Percentiles rank a stretch among this genome's conserved stretches.
phyloP scores from a whole-genome alignment of 2,797 vertebrate genomes.

The Sebastes taczanowskii region DNA sequence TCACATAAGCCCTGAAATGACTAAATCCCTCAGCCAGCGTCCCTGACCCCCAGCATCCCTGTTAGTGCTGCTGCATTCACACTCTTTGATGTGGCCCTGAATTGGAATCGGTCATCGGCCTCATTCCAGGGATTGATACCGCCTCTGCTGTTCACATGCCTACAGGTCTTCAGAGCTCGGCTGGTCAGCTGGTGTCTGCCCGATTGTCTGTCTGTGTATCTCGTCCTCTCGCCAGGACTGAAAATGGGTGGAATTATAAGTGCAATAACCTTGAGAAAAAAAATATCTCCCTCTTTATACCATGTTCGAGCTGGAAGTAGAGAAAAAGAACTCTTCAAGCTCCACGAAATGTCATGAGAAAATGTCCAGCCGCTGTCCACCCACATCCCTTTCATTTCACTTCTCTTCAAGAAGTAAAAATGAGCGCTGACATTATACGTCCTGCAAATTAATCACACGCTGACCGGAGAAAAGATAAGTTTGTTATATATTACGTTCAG shows the following conservation, averaged over 20 bases:
- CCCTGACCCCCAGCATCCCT: slow-evolving; percentile 81
- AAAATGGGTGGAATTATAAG: slow-evolving; percentile 50
- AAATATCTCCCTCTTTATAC: slow-evolving; percentile 15
- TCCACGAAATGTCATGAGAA: slow-evolving; percentile 30
- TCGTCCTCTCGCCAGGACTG: slow-evolving; percentile 39
- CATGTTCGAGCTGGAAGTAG: slow-evolving; percentile 24
- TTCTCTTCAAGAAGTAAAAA: slow-evolving; percentile 12
- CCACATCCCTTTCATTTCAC: slow-evolving; percentile 38
- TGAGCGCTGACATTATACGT: slow-evolving; percentile 7
- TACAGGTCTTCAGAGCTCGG: slow-evolving; percentile 67
- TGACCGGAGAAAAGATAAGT: not conserved
- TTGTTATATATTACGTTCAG: slow-evolving; percentile 1
- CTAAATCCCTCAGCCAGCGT: slow-evolving; percentile 82
- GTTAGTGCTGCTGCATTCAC: slow-evolving; percentile 80
- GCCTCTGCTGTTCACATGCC: slow-evolving; percentile 72
- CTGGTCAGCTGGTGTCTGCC: slow-evolving; percentile 53
- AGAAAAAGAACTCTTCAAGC: slow-evolving; percentile 7
- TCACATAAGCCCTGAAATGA: slow-evolving; percentile 81
- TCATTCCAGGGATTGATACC: slow-evolving; percentile 78
- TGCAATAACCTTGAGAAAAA: slow-evolving; percentile 62
- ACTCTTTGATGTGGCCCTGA: slow-evolving; percentile 83
- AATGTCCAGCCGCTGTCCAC: slow-evolving; percentile 43
- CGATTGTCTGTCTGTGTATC: slow-evolving; percentile 45
- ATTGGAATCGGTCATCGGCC: slow-evolving; percentile 77
- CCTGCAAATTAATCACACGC: slow-evolving; percentile 2